These are phyloP conservation scores for Ochotona princeps DNA, from an alignment of 2,113 vertebrate species.

Conservation along the genomic window DNA sequence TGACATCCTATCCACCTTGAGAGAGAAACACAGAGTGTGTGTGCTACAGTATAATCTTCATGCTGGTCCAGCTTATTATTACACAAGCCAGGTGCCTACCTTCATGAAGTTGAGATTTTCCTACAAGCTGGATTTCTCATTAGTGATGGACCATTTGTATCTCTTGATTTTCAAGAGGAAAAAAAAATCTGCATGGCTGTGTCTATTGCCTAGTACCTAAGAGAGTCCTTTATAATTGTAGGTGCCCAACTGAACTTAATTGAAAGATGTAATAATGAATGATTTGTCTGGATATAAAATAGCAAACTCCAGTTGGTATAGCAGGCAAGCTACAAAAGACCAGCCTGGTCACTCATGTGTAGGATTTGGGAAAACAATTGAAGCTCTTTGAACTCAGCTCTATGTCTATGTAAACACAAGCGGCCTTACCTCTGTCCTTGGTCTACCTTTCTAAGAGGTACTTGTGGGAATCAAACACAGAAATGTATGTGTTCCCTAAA, in stretches of 20 bases:
- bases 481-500: not conserved
- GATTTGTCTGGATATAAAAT: slow-evolving; percentile 31
- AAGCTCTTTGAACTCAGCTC: slow-evolving; percentile 15
- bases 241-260: not conserved
- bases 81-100: not conserved
- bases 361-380: slow-evolving; percentile 12
- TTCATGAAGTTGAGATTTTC: slow-evolving; percentile 13
- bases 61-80: not conserved
- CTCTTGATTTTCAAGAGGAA: slow-evolving; percentile 28
- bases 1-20: not conserved
- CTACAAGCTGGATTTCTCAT: not conserved
- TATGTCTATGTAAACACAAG: slow-evolving; percentile 1
- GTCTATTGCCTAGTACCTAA: not conserved
- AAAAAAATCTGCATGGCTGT: not conserved
- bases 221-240: not conserved
- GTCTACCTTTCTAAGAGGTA: not conserved
- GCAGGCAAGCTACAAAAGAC: not conserved
- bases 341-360: not conserved
- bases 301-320: not conserved
- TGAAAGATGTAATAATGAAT: slow-evolving; percentile 42
- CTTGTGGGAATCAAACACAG: not conserved
- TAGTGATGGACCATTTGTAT: not conserved
- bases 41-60: not conserved
- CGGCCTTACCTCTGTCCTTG: not conserved
- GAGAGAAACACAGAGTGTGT: no score